These are phyloP conservation scores for Osmoderma eremita DNA, from an alignment of 2,888 invertebrate genomes.

Conservation along the genomic window DNA sequence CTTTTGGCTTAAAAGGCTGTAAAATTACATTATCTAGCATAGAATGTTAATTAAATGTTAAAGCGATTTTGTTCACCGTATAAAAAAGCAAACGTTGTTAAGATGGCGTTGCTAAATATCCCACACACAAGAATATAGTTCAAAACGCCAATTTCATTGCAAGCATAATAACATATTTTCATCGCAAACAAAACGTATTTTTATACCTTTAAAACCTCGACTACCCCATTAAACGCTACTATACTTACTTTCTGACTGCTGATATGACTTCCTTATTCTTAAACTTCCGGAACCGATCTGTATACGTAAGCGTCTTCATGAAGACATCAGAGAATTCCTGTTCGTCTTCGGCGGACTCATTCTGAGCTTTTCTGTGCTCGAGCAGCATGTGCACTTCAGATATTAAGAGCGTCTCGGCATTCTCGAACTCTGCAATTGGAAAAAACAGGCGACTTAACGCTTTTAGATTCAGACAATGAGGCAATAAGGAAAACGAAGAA, in stretches of 20 bases:
- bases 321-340: slow-evolving; percentile 99
- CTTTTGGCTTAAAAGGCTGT: slow-evolving; percentile 89
- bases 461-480: background rate
- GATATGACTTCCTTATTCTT: slow-evolving; percentile 98
- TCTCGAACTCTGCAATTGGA: slow-evolving; percentile 86
- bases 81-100: too few species aligned
- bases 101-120: too few species aligned
- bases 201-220: too few species aligned
- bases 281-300: slow-evolving; percentile 95
- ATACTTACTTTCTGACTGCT: slow-evolving; percentile 89
- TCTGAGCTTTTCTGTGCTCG: slow-evolving; percentile 96
- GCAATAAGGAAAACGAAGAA: background rate
- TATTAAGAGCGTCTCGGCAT: slow-evolving; percentile 95
- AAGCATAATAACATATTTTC: too few species aligned
- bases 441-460: slow-evolving; percentile 11
- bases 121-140: too few species aligned
- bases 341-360: slow-evolving; percentile 97
- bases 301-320: slow-evolving; percentile 96
- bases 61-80: too few species aligned
- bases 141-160: too few species aligned
- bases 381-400: slow-evolving; percentile 96
- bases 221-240: too few species aligned
- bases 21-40: slow-evolving; percentile 35
- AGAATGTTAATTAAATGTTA: too few species aligned
- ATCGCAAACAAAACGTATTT: too few species aligned